Conservation (phyloP, 2,113 vertebrate species). For the Pseudorasbora parva region DNA sequence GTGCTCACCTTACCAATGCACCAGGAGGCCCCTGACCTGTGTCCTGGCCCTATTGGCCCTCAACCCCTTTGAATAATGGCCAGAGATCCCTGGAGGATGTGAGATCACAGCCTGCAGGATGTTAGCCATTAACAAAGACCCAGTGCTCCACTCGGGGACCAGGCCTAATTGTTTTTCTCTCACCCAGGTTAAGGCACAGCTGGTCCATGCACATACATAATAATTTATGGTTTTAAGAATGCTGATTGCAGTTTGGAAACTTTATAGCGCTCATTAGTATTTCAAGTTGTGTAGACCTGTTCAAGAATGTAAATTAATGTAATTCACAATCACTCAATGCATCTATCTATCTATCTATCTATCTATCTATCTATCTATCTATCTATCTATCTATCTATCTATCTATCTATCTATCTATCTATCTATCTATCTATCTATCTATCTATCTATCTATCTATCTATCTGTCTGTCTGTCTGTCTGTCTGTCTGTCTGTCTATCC, state of each 20-base stretch:
- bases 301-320: not conserved
- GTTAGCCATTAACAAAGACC: conserved; percentile 49
- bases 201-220: conserved; percentile 41
- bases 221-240: conserved; percentile 38
- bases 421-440: rapidly evolving
- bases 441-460: too few species aligned
- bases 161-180: conserved; percentile 47
- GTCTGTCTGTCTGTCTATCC: too few species aligned
- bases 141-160: not conserved
- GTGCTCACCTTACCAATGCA: conserved; percentile 9
- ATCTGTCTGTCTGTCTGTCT: too few species aligned
- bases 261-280: conserved; percentile 20
- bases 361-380: too few species aligned
- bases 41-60: conserved; percentile 25
- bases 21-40: conserved; percentile 38
- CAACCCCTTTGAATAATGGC: conserved; percentile 41
- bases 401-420: not conserved
- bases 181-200: conserved; percentile 44
- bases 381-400: too few species aligned
- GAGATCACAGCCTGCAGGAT: conserved; percentile 54
- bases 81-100: conserved; percentile 39
- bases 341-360: not conserved
- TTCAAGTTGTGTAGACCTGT: conserved; percentile 5
- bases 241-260: conserved; percentile 39
- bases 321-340: not conserved